Conservation (phyloP, 2,113 vertebrate species). For the Pterocles gutturalis region DNA sequence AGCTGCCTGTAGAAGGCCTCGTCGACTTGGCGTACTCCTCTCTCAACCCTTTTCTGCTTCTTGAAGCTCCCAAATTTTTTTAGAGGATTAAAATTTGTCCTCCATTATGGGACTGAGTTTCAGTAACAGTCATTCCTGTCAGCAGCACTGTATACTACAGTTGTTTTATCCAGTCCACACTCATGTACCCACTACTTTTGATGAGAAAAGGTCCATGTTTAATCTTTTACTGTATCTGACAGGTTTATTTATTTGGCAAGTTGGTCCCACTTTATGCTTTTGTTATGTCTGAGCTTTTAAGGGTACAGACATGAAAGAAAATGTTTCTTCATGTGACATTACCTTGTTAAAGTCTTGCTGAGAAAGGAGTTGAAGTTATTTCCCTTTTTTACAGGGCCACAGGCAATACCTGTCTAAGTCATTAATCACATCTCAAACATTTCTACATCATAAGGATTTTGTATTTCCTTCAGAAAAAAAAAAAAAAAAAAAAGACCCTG, state of each 20-base stretch:
- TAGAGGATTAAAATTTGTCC: not conserved
- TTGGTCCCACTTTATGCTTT: not conserved
- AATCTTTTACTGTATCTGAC: not conserved
- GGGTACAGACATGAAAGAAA: not conserved
- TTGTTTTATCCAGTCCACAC: not conserved
- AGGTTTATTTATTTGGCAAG: not conserved
- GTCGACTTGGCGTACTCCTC: not conserved
- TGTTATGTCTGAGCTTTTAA: not conserved
- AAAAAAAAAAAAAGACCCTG: not conserved
- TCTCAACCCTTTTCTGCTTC: not conserved
- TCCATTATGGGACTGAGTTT: not conserved
- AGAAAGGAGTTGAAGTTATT: not conserved
- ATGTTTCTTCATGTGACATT: not conserved
- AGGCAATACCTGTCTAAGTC: constrained; percentile 35
- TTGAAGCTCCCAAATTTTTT: not conserved
- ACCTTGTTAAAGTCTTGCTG: not conserved
- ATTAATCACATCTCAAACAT: constrained; percentile 35
- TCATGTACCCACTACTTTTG: not conserved
- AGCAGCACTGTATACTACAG: not conserved
- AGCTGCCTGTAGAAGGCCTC: no score
- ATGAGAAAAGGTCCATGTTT: not conserved
- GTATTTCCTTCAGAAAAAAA: not conserved
- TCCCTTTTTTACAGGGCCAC: not conserved
- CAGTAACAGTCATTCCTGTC: not conserved
- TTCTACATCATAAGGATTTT: not conserved